Evolutionary conservation across 2,113 vertebrate genomes (phyloP).

Genomic region (Passerina amoena): DNA sequence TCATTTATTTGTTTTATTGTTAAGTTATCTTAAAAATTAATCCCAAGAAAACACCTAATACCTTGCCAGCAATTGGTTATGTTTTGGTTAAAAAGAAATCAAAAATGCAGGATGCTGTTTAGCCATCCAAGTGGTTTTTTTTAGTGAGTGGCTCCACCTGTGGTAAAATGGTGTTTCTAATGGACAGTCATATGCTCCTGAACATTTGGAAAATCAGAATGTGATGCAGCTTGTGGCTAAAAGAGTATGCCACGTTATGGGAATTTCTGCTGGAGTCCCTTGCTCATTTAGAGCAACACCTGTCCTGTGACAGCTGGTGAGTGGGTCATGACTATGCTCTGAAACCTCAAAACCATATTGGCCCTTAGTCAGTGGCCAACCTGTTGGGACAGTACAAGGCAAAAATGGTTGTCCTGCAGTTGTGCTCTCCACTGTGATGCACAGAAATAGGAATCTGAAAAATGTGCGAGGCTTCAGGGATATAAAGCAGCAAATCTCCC

Average conservation of each 20-base stretch:
- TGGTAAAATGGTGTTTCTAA: background rate
- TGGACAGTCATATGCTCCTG: background rate
- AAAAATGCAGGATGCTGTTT: background rate
- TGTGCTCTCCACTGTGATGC: background rate
- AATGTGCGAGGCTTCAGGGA: background rate
- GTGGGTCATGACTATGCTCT: background rate
- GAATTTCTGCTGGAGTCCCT: background rate
- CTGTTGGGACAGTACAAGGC: background rate
- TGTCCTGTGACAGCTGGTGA: background rate
- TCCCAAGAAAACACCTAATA: background rate
- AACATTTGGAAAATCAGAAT: background rate
- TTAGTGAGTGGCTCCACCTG: background rate
- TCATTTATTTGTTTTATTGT: background rate
- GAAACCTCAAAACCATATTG: background rate
- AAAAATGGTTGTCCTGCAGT: background rate
- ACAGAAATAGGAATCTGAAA: background rate
- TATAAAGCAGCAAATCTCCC: background rate
- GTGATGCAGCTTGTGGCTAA: background rate
- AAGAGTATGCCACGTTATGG: background rate
- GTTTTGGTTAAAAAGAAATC: background rate
- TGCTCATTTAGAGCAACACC: background rate
- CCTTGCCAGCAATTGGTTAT: background rate
- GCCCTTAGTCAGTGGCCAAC: background rate
- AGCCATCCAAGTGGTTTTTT: background rate
- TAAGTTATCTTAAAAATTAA: background rate